Evolutionary conservation across 30 jellyfish, hydroid and myxozoan species (phyloP), one percentile per base, ranked within the genome.

Genomic region (Turritopsis rubra): DNA sequence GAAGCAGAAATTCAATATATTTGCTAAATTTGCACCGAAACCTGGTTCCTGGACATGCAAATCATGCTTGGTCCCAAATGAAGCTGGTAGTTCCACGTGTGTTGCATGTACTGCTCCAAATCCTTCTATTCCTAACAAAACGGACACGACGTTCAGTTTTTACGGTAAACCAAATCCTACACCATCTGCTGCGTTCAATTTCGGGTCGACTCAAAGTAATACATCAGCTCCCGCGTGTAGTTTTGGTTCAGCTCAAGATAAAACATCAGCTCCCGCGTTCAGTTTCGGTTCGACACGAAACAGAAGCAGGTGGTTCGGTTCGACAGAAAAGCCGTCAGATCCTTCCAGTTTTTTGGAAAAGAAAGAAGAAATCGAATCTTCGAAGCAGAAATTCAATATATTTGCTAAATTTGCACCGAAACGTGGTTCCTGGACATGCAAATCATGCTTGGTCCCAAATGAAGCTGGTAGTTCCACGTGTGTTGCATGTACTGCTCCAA

Each of bases 21-120:
- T 68, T 23, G 29, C 79, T 53, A 80, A 80, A 53, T 80, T 80
- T 53, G 65, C 87, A 1, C 24, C 70, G 13, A 65, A 52, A 0
- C 79, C 78, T 18, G 87, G 87, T 16, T 68, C 65, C 22, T 80
- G 87, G 87, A 25, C 28, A 0, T 75, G 83, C 22, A 17, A 22
- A 28, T 13, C 66, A 22, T 68, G 77, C 30, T 27, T 68, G 1
- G n/a, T 68, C 5, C 31, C 41, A 80, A 80, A 80, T 52, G 87
- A 80, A 22, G 79, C 28, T 13, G 70, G 53, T 0, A 65, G 29
- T 23, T 41, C 87, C 17, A 54, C 5, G 18, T 80, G 87, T 65
- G n/a, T 65, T 80, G 65, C 87, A 27, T 80, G 87, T 1, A 26
- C 22, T 26, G 66, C 52, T 53, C 52, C 79, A 53, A 80, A 65